Conservation (phyloP, 2,888 invertebrate species). For the Strigamia maritima region DNA sequence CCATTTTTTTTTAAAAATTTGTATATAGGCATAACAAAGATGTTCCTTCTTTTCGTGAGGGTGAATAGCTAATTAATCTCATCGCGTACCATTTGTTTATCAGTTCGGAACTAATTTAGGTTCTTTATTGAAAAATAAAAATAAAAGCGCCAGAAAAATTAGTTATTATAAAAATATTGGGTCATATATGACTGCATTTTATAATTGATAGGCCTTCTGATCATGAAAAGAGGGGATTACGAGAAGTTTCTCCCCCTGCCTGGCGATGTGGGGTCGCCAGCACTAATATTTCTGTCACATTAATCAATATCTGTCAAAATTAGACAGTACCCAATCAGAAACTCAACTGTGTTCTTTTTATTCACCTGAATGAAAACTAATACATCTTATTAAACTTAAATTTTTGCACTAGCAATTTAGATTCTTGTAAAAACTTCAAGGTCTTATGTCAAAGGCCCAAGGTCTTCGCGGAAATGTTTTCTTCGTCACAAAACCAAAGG, state of each 20-base stretch:
- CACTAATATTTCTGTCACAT: slow-evolving; percentile 34
- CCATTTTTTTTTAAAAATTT: background rate
- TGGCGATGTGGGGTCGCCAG: slow-evolving; percentile 28
- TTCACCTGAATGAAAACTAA: background rate
- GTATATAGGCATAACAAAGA: background rate
- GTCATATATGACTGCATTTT: background rate
- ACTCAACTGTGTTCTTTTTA: background rate
- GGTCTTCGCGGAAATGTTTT: slow-evolving; percentile 26
- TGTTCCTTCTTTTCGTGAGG: background rate
- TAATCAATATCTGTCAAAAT: slow-evolving; percentile 34
- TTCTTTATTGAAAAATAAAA: background rate
- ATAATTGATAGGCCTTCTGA: slow-evolving; percentile 11
- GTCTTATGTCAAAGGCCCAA: slow-evolving; percentile 34
- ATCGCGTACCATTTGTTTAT: background rate
- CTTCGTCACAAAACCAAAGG: background rate
- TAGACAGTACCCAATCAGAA: slow-evolving; percentile 15
- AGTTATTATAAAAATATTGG: background rate
- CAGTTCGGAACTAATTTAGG: background rate
- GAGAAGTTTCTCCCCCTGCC: slow-evolving; percentile 8
- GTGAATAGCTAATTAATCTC: background rate
- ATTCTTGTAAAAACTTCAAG: slow-evolving; percentile 9
- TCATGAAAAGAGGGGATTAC: slow-evolving; percentile 7
- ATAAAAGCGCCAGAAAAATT: background rate
- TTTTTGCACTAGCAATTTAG: background rate
- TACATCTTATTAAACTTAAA: background rate